Conservation (phyloP, 2,797 vertebrate genomes). For the Myotis findleyi region DNA sequence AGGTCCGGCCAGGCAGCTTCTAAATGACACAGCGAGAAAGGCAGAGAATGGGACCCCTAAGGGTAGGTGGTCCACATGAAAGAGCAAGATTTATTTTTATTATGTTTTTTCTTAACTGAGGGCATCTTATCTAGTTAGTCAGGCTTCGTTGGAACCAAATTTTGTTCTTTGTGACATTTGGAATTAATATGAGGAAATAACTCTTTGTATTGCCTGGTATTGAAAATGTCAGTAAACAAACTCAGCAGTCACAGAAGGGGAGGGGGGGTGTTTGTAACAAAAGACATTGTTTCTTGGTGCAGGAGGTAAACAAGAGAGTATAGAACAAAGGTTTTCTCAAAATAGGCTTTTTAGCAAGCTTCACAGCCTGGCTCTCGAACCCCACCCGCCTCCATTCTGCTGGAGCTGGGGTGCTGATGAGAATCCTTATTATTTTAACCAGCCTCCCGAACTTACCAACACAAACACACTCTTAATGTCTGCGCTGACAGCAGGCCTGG, state of each 20-base stretch:
- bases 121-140: conserved; percentile 77
- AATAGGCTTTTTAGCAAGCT: conserved; percentile 84
- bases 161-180: conserved; percentile 87
- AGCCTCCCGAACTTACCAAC: conserved; percentile 84
- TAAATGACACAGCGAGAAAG: neutral
- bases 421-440: conserved; percentile 77
- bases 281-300: conserved; percentile 86
- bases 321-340: conserved; percentile 85
- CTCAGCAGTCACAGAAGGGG: conserved; percentile 77
- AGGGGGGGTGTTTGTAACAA: conserved; percentile 81
- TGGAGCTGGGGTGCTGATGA: conserved; percentile 63
- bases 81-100: conserved; percentile 71
- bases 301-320: conserved; percentile 81
- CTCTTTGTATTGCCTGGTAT: conserved; percentile 82
- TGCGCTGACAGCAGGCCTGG: conserved; percentile 89
- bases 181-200: conserved; percentile 86
- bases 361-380: conserved; percentile 57
- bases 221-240: conserved; percentile 89
- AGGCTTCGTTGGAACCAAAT: conserved; percentile 78
- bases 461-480: conserved; percentile 88
- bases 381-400: conserved; percentile 64
- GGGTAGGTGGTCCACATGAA: conserved; percentile 46
- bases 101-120: conserved; percentile 55
- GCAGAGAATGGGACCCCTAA: neutral
- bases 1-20: neutral